These are phyloP conservation scores for Ips nitidus DNA, from an alignment of 1,140 invertebrate genomes.

Conservation along the genomic window DNA sequence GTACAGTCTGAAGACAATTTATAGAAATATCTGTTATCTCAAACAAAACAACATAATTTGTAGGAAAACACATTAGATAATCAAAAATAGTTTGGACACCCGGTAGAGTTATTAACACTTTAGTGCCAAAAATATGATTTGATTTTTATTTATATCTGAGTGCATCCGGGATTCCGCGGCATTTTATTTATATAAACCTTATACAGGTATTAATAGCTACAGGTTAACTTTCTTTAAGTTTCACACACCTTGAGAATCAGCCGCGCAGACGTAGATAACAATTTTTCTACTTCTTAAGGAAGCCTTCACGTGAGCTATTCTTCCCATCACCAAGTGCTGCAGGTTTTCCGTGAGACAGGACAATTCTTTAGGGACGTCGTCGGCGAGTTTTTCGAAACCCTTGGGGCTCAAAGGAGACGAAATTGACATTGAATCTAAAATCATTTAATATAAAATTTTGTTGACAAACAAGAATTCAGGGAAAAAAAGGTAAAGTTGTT, in stretches of 20 bases:
- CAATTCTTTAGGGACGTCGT: constrained; percentile 51
- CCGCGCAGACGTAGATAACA: constrained; percentile 67
- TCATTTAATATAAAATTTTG: neutral
- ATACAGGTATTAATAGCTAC: too few relatives aligned
- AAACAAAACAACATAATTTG: constrained; percentile 8
- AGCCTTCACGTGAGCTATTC: constrained; percentile 54
- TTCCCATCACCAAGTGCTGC: constrained; percentile 61
- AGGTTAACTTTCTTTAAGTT: too few relatives aligned
- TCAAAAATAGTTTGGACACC: too few relatives aligned
- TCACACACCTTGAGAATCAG: constrained; percentile 64
- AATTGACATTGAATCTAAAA: constrained; percentile 62
- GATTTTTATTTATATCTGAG: constrained; percentile 5
- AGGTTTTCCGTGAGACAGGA: constrained; percentile 53
- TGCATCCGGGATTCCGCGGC: neutral
- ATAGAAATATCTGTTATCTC: constrained; percentile 13
- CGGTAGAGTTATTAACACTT: neutral
- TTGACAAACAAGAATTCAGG: too few relatives aligned
- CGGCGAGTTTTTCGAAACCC: constrained; percentile 45
- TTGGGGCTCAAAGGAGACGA: constrained; percentile 57
- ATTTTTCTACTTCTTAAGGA: constrained; percentile 61
- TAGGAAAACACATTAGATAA: too few relatives aligned
- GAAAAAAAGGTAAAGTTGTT: neutral
- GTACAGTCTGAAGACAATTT: constrained; percentile 59
- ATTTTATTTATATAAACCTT: too few relatives aligned
- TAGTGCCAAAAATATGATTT: constrained; percentile 2